A percentile compares a stretch with the other conserved stretches of the same genome.
Evolutionary conservation across 2,888 invertebrate genomes (phyloP).

Genomic region (Macrosiphum euphorbiae): DNA sequence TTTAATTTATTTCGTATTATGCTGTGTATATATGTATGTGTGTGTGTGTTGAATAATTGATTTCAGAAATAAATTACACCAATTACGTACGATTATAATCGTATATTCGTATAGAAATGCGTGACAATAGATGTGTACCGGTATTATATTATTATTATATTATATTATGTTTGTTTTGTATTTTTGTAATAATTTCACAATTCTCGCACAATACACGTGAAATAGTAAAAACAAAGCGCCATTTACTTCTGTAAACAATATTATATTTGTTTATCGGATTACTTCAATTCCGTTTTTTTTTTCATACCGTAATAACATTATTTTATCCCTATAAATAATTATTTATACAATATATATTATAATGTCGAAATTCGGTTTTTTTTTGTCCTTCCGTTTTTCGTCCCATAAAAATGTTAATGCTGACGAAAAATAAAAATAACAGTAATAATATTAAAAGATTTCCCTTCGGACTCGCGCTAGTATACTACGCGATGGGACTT

Average conservation of each 20-base stretch:
- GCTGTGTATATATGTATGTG: background rate
- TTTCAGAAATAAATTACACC: constrained; percentile 28
- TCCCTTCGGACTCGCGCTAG: constrained; percentile 9
- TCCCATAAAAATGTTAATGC: background rate
- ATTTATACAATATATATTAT: background rate
- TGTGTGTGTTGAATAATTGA: constrained; percentile 4
- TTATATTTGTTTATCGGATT: constrained; percentile 8
- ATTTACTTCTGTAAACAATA: constrained; percentile 32
- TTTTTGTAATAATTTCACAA: constrained; percentile 1
- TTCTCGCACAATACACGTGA: background rate
- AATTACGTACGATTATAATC: constrained; percentile 15
- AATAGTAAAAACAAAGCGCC: constrained; percentile 3
- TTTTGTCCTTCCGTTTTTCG: background rate
- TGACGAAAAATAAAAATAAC: background rate
- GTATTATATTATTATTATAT: background rate
- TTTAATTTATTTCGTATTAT: background rate
- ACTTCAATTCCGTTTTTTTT: background rate
- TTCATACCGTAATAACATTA: background rate
- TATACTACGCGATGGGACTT: background rate
- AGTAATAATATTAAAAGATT: constrained; percentile 12
- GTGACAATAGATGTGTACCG: background rate
- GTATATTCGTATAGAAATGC: background rate
- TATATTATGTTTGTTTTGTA: background rate
- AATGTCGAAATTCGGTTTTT: background rate
- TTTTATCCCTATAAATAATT: background rate